phyloP scores from a whole-genome alignment of 1,140 invertebrate genomes.

The Odontomachus brunneus region DNA sequence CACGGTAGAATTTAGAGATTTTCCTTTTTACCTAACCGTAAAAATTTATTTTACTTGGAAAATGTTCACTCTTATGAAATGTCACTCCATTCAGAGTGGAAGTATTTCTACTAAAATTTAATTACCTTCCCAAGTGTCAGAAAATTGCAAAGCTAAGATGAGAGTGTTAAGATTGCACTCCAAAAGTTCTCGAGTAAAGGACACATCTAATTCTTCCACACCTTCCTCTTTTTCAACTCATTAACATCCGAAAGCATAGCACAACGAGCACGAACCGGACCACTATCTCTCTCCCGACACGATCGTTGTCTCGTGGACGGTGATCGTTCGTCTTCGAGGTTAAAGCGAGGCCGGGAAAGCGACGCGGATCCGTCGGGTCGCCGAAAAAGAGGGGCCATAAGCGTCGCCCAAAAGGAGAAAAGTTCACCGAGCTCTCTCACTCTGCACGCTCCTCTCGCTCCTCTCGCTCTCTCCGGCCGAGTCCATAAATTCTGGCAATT shows the following conservation, averaged over 20 bases:
- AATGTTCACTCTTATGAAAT: no score
- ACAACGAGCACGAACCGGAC: background rate
- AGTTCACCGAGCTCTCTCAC: conserved; percentile 64
- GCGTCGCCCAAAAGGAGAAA: conserved; percentile 67
- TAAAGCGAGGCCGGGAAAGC: conserved; percentile 40
- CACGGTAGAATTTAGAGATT: no score
- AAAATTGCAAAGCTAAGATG: background rate
- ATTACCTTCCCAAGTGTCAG: no score
- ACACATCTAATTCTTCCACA: conserved; percentile 32
- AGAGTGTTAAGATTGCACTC: conserved; percentile 7
- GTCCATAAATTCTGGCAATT: conserved; percentile 77
- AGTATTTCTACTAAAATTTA: no score
- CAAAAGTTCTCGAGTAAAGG: background rate
- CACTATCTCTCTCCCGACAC: conserved; percentile 21
- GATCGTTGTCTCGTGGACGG: conserved; percentile 56
- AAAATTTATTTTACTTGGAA: no score
- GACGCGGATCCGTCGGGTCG: conserved; percentile 45
- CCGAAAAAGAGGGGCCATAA: conserved; percentile 63
- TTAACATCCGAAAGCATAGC: background rate
- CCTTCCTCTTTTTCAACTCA: background rate
- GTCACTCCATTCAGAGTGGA: no score
- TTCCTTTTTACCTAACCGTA: no score
- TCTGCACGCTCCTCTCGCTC: conserved; percentile 32
- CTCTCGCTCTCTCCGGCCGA: conserved; percentile 48
- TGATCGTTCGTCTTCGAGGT: conserved; percentile 63